Evolutionary conservation across 2,888 invertebrate genomes (phyloP).

Genomic region (Nomada flava): DNA sequence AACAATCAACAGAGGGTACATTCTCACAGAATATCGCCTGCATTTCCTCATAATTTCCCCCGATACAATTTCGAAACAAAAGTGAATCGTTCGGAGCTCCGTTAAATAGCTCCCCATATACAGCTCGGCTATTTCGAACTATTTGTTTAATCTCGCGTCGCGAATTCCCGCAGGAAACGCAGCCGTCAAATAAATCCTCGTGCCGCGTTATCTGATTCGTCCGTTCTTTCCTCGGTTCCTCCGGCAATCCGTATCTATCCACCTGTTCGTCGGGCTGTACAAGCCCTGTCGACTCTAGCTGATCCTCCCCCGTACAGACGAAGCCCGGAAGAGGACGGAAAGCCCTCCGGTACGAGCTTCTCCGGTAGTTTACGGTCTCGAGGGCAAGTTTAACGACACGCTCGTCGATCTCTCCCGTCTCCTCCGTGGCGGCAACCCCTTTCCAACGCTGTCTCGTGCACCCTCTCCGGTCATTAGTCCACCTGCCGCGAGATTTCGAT

Average conservation of each 20-base stretch:
- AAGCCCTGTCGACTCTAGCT: conserved; percentile 27
- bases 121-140: neutral
- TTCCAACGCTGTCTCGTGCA: conserved; percentile 30
- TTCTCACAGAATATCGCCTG: neutral
- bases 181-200: conserved; percentile 47
- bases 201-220: conserved; percentile 28
- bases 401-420: conserved; percentile 69
- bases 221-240: conserved; percentile 24
- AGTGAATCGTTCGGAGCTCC: neutral
- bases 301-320: conserved; percentile 8
- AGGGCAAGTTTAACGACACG: conserved; percentile 73
- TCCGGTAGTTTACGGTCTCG: conserved; percentile 70
- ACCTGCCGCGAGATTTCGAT: conserved; percentile 64
- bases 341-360: conserved; percentile 53
- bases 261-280: conserved; percentile 55
- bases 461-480: conserved; percentile 65
- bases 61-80: no score
- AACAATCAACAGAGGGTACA: no score
- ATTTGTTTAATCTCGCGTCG: conserved; percentile 23
- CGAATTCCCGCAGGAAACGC: conserved; percentile 18
- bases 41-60: neutral
- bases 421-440: conserved; percentile 42
- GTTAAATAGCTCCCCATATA: neutral
- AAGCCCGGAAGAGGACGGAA: conserved; percentile 42
- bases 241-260: conserved; percentile 51